These are phyloP conservation scores for Phacellophora camtschatica DNA, from an alignment of 30 jellyfish, hydroid and myxozoan genomes.

Conservation along the genomic window DNA sequence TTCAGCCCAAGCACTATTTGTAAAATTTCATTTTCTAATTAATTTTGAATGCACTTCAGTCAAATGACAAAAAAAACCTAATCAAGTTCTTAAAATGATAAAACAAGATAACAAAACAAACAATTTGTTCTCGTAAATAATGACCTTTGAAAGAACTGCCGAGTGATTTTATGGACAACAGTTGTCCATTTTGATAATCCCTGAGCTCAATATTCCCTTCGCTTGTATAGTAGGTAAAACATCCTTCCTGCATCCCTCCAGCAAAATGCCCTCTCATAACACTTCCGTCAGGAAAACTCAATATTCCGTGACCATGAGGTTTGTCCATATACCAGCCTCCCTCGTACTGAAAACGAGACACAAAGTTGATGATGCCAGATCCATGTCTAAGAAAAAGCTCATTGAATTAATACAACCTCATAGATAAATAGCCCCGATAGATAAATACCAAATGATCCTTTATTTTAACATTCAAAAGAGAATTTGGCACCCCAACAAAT, in stretches of 20 bases:
- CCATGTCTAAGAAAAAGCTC: conserved; percentile 19
- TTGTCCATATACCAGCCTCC: conserved; percentile 43
- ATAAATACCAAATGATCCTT: no score
- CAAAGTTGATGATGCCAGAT: conserved; percentile 11
- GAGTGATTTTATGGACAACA: neutral
- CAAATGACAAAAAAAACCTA: no score
- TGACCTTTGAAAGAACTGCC: no score
- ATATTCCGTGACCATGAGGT: conserved; percentile 34
- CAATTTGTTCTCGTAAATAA: no score
- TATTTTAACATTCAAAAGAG: no score
- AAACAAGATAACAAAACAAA: no score
- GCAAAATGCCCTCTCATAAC: conserved; percentile 36
- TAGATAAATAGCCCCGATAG: neutral
- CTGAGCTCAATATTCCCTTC: conserved; percentile 4
- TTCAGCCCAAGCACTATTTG: no score
- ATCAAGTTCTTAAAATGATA: no score
- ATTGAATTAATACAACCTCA: neutral
- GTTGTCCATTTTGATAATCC: conserved; percentile 10
- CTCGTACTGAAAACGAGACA: conserved; percentile 22
- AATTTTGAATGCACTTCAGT: no score
- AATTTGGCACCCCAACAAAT: no score
- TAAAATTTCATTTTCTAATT: no score
- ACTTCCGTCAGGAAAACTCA: conserved; percentile 38
- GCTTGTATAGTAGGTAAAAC: neutral
- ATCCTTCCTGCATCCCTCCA: conserved; percentile 30